These are phyloP conservation scores for Pangasius sanitwongsei DNA, from an alignment of 2,797 vertebrate genomes.

Conservation along the genomic window DNA sequence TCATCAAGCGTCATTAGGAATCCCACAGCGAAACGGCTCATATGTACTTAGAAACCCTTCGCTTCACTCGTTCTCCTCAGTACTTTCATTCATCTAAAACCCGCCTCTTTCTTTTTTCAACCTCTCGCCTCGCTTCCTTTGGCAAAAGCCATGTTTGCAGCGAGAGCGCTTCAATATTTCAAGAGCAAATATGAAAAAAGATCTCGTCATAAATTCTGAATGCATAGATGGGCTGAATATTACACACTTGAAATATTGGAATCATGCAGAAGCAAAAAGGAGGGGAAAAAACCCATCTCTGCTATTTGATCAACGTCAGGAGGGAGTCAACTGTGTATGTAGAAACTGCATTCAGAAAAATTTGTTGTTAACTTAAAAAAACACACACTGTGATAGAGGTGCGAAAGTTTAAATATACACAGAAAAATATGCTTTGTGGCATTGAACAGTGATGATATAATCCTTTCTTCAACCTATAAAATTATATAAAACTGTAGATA, in stretches of 20 bases:
- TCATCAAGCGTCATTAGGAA: constrained; percentile 41
- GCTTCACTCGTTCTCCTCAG: constrained; percentile 8
- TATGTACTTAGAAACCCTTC: constrained; percentile 18
- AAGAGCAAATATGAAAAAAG: constrained; percentile 46
- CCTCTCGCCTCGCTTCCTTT: constrained; percentile 30
- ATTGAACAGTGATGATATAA: not conserved
- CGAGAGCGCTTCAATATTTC: constrained; percentile 44
- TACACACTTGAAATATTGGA: constrained; percentile 35
- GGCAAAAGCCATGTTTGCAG: constrained; percentile 35
- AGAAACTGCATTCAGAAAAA: not conserved
- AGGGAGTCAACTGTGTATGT: not conserved
- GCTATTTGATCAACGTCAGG: not conserved
- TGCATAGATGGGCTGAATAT: constrained; percentile 30
- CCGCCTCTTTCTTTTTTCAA: not conserved
- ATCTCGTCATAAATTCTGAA: constrained; percentile 39
- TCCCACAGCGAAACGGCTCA: constrained; percentile 40
- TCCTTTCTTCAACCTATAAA: not conserved
- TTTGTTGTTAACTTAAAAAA: not conserved
- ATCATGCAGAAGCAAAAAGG: constrained; percentile 9
- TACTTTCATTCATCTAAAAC: constrained; percentile 21
- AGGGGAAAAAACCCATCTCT: not conserved
- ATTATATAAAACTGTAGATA: not conserved
- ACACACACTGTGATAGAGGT: not conserved
- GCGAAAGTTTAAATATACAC: not conserved
- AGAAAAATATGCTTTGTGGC: not conserved